Conservation (phyloP, 2,113 vertebrate species). For the Strix aluco region DNA sequence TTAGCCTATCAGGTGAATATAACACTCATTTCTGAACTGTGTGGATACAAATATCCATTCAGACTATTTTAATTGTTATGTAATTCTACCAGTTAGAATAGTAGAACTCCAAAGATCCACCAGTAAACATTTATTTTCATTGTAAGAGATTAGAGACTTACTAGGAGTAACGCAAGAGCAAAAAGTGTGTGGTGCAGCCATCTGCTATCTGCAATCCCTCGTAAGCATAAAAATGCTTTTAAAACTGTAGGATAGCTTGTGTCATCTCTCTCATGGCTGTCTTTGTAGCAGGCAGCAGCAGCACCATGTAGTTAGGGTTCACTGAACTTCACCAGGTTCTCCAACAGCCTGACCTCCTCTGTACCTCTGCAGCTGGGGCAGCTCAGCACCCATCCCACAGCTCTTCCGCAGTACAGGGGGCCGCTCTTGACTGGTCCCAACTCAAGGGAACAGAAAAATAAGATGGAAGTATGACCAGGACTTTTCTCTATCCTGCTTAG, state of each 20-base stretch:
- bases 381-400: not conserved
- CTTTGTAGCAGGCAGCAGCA: not conserved
- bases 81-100: not conserved
- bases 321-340: not conserved
- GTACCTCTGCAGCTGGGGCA: not conserved
- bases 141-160: not conserved
- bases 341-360: accelerated
- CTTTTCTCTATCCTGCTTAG: not conserved
- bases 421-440: not conserved
- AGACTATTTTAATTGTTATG: not conserved
- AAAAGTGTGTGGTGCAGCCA: not conserved
- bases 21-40: not conserved
- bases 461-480: not conserved
- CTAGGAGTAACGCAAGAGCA: not conserved
- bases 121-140: not conserved
- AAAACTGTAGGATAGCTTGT: not conserved
- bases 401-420: accelerated
- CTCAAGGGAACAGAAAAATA: not conserved
- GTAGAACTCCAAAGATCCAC: not conserved
- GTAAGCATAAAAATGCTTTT: not conserved
- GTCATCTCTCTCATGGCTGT: not conserved
- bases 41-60: not conserved
- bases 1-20: not conserved
- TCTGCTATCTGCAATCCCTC: not conserved
- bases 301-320: not conserved